These are phyloP conservation scores for Aquatica leii DNA, from an alignment of 2,888 invertebrate genomes.

Conservation along the genomic window DNA sequence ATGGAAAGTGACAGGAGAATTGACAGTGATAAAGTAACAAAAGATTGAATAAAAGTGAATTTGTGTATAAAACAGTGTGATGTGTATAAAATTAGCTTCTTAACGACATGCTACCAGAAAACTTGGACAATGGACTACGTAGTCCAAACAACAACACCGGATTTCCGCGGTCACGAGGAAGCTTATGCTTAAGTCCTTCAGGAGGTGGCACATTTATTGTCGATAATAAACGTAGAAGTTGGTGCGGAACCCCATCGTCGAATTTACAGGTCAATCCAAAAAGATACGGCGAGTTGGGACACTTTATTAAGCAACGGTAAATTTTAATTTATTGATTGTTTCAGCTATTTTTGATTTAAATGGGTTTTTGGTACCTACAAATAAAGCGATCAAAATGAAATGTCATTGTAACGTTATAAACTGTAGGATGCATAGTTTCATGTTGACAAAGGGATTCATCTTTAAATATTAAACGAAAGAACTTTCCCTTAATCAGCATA, in stretches of 20 bases:
- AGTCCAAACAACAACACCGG: slow-evolving; percentile 59
- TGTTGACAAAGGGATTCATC: not conserved
- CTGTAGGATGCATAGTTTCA: slow-evolving; percentile 12
- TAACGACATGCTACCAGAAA: slow-evolving; percentile 54
- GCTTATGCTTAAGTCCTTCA: slow-evolving; percentile 57
- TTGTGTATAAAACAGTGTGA: slow-evolving; percentile 19
- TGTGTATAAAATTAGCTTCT: slow-evolving; percentile 22
- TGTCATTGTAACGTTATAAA: slow-evolving; percentile 27
- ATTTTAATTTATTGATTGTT: slow-evolving; percentile 1
- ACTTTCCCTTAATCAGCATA: no score
- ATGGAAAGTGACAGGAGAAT: slow-evolving; percentile 25
- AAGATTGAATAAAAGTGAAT: slow-evolving; percentile 23
- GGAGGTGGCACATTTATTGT: slow-evolving; percentile 48
- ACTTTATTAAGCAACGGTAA: slow-evolving; percentile 57
- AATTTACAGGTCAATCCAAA: slow-evolving; percentile 41
- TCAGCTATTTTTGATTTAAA: slow-evolving; percentile 28
- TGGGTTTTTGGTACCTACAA: slow-evolving; percentile 26
- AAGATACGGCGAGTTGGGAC: slow-evolving; percentile 58
- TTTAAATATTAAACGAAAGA: no score
- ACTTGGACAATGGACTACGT: slow-evolving; percentile 56
- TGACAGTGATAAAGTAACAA: slow-evolving; percentile 34
- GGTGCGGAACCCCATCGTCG: slow-evolving; percentile 57
- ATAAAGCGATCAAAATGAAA: slow-evolving; percentile 32
- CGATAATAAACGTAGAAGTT: slow-evolving; percentile 56
- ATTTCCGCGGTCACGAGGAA: slow-evolving; percentile 56